Percentiles rank a stretch among this genome's conserved stretches.
Conservation (phyloP, 2,113 vertebrate species). For the Rhinoderma darwinii region DNA sequence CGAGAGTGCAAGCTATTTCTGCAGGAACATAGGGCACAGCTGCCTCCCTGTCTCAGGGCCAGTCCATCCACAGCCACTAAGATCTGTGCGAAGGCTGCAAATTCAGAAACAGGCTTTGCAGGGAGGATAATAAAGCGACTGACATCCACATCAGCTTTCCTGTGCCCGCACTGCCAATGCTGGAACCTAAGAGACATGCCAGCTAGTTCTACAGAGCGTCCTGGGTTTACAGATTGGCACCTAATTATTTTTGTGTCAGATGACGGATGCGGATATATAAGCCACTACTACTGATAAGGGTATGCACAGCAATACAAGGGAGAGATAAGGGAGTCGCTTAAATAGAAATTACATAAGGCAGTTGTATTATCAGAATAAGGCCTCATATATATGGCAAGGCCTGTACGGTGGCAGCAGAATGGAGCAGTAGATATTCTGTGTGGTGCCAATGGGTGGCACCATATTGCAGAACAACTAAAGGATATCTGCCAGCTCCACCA, state of each 20-base stretch:
- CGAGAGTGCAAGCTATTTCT: slow-evolving; percentile 23
- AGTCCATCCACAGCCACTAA: slow-evolving; percentile 18
- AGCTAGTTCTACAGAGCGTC: slow-evolving; percentile 8
- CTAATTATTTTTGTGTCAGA: slow-evolving; percentile 25
- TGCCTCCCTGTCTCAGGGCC: slow-evolving; percentile 46
- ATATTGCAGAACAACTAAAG: neutral
- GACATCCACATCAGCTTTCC: slow-evolving; percentile 8
- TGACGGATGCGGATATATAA: neutral
- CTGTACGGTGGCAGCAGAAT: neutral
- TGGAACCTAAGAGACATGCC: slow-evolving; percentile 12
- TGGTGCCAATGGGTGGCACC: neutral
- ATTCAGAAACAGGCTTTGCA: slow-evolving; percentile 31
- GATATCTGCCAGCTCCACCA: neutral
- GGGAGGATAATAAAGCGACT: slow-evolving; percentile 36
- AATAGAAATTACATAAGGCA: neutral
- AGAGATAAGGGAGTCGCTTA: neutral
- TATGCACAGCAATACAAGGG: neutral
- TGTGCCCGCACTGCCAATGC: neutral
- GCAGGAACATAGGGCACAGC: slow-evolving; percentile 36
- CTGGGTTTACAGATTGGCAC: slow-evolving; percentile 10
- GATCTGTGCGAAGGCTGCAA: slow-evolving; percentile 3
- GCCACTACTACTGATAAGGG: neutral
- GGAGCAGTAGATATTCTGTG: neutral
- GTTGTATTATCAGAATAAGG: neutral
- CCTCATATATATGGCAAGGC: neutral